Evolutionary conservation across 2,113 vertebrate species (phyloP), one percentile per base, ranked within the genome.

Genomic region (Hyperoodon ampullatus): DNA sequence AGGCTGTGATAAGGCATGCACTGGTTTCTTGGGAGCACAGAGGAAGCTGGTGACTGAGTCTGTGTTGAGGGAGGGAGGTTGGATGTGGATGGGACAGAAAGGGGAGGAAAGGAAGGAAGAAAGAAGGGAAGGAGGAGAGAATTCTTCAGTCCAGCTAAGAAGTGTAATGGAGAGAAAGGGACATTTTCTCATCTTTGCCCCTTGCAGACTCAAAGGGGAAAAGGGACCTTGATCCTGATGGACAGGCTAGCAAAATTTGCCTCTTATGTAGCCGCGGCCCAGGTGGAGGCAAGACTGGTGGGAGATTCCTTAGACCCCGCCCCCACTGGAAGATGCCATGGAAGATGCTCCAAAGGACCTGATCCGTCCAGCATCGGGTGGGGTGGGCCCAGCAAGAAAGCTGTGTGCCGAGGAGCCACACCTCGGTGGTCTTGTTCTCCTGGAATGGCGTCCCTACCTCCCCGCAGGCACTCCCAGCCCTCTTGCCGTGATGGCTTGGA

Each of bases 391-490:
- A 28, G 42, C 55, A n/a, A 28, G 61, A 44, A 71, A n/a, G 68
- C 53, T 44, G 0, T 12, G 61, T 15, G 66, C 5, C 1, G 0
- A 61, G 55, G 23, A 15, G 18, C 4, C 18, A 33, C 66, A 9
- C 24, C 60, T 75, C 15, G 2, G n/a, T 4, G 47, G 42, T 18
- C 42, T 50, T 15, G 44, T 13, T 65, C 10, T 61, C 16, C 35
- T 30, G 42, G 65, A 65, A 26, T 1, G 35, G 4, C 55, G 53
- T 94, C 81, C 68, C 15, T 24, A 5, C 74, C 44, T 53, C 9
- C 3, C 35, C 39, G 70, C 11, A 0, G 39, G 33, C 72, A 6
- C 12, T 7, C 61, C 23, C 80, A 26, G 39, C 23, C 77, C n/a
- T 92, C 5, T 0, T 33, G 12, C 81, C 74, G 78, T 65, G 14